A percentile compares a stretch with the other conserved stretches of the same genome.
Evolutionary conservation across 2,888 invertebrate species (phyloP).

Genomic region (Dryococelus australis): DNA sequence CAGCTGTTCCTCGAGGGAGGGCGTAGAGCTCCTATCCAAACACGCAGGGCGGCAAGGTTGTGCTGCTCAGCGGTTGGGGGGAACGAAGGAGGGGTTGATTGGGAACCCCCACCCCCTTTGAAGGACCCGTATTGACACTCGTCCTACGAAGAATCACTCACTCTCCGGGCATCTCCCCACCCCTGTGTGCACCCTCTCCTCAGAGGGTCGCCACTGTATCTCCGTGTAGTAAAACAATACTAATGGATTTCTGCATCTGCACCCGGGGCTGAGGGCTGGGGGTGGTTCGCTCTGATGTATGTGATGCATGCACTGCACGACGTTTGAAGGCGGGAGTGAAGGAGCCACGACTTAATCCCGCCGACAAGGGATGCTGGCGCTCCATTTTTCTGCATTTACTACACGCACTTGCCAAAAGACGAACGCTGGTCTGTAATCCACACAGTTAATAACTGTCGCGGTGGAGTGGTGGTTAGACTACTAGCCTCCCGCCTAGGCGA

Average conservation of each 20-base stretch:
- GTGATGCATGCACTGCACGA: background rate
- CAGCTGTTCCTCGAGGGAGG: background rate
- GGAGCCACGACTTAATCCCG: background rate
- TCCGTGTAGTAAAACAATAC: background rate
- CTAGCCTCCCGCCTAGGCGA: too few species aligned
- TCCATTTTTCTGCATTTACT: too few species aligned
- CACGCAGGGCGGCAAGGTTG: background rate
- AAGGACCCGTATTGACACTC: slow-evolving; percentile 16
- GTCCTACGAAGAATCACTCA: background rate
- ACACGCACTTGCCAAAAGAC: too few species aligned
- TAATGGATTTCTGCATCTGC: slow-evolving; percentile 16
- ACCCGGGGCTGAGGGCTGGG: background rate
- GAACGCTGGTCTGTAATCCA: too few species aligned
- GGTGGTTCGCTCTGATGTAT: background rate
- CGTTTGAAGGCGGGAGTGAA: background rate
- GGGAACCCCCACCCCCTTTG: background rate
- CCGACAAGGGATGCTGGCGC: too few species aligned
- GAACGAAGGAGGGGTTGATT: background rate
- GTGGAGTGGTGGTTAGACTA: too few species aligned
- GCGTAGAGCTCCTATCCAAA: background rate
- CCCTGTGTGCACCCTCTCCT: background rate
- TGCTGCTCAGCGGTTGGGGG: background rate
- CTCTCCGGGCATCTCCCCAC: background rate
- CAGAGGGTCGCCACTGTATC: background rate
- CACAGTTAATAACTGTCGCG: too few species aligned